Evolutionary conservation across 2,113 vertebrate species (phyloP), one percentile per base, ranked within the genome.

Genomic region (Coturnix japonica): DNA sequence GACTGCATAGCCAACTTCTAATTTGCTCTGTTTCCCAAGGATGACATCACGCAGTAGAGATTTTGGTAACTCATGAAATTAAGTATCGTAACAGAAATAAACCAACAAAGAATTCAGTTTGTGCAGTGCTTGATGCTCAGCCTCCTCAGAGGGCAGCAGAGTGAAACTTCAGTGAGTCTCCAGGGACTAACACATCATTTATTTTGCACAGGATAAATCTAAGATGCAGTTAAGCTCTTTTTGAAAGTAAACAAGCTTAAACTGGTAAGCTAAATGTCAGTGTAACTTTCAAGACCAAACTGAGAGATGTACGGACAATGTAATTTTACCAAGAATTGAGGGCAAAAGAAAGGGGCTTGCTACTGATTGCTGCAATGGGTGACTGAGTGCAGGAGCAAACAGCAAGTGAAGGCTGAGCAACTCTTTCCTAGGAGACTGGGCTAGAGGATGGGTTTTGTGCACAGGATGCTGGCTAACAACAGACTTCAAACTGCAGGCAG

Each of bases 21-120:
- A 51, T 91, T 85, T 81, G 11, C 47, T 78, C 39, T 71, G 1
- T 74, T 74, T 90, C 72, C 25, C 69, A 74, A 30, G 28, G 81
- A 91, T 82, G 59, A 53, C 39, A 87, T 92, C 89, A 96, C 74
- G 46, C 14, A 76, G 35, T 80, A 54, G 16, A 87, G 82, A 59
- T 59, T 90, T 89, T 94, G 92, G 78, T 69, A 89, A 28, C 61
- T 74, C 46, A 39, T 85, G 51, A 89, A 95, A 91, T 82, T 46
- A 91, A 59, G 31, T 59, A 59, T 90, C 59, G 72, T 41, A 73
- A 84, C 31, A 81, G 63, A 87, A 93, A 85, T 80, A 87, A 81
- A 85, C 11, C 10, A 47, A 80, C 33, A 35, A 73, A 65, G 49
- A 76, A 30, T 75, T 90, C 37, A 59, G 59, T 66, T 63, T 81